Evolutionary conservation across 2,113 vertebrate species (phyloP).

Genomic region (Montifringilla adamsi): DNA sequence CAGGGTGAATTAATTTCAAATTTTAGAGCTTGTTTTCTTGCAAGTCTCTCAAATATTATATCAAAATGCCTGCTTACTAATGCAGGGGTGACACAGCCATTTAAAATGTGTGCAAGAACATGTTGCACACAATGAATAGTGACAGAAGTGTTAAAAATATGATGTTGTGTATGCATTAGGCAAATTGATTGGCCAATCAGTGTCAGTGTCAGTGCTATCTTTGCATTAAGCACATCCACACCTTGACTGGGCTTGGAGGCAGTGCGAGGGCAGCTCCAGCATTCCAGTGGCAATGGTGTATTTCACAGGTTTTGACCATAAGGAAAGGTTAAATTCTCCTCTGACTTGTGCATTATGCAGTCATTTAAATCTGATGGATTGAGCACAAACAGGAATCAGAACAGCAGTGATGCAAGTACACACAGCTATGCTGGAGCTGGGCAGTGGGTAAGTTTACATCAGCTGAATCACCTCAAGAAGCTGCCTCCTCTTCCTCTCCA

Average conservation of each 20-base stretch:
- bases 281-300: background rate
- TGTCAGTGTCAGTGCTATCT: background rate
- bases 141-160: background rate
- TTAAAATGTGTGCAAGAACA: background rate
- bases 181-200: background rate
- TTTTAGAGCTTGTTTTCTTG: background rate
- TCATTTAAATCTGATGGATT: background rate
- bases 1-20: background rate
- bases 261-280: accelerated
- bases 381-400: background rate
- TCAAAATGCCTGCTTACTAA: background rate
- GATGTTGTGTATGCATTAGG: background rate
- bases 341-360: background rate
- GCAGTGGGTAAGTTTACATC: too few species aligned
- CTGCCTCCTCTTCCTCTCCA: background rate
- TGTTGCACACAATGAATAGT: background rate
- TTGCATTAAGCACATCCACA: background rate
- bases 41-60: background rate
- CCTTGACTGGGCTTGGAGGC: background rate
- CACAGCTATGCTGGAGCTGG: background rate
- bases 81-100: background rate
- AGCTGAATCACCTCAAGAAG: background rate
- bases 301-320: background rate
- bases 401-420: background rate
- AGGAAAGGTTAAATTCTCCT: background rate